phyloP scores from a whole-genome alignment of 1,140 invertebrate species.

The Stegodyphus mimosarum region DNA sequence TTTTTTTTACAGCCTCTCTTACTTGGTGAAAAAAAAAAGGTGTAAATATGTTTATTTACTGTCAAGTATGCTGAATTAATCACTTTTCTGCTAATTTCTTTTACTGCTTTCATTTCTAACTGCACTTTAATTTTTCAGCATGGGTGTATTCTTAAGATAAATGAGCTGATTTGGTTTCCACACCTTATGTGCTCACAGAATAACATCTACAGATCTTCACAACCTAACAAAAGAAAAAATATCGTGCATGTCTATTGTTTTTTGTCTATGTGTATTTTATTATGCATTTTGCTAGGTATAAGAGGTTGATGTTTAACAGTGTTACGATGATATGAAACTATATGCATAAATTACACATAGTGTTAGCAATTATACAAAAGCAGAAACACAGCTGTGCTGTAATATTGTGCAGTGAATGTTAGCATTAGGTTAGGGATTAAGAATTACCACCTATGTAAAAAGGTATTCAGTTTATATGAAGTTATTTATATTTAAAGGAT shows the following conservation, averaged over 20 bases:
- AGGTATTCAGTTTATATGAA: background rate
- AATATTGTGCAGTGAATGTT: conserved; percentile 43
- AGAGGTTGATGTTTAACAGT: conserved; percentile 47
- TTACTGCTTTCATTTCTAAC: too few relatives aligned
- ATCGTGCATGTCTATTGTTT: conserved; percentile 55
- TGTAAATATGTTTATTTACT: too few relatives aligned
- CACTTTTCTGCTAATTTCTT: too few relatives aligned
- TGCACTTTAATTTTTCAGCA: conserved; percentile 18
- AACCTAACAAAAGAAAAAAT: conserved; percentile 32
- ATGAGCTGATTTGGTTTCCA: conserved; percentile 21
- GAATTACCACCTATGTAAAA: conserved; percentile 4
- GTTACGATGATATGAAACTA: conserved; percentile 24
- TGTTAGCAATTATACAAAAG: conserved; percentile 18
- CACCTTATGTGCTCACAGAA: conserved; percentile 59
- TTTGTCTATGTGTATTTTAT: conserved; percentile 52
- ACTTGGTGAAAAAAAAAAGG: background rate
- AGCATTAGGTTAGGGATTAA: conserved; percentile 32
- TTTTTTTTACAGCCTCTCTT: background rate
- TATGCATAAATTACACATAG: conserved; percentile 39
- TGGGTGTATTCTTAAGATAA: conserved; percentile 56
- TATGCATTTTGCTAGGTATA: conserved; percentile 57
- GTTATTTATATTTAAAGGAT: conserved; percentile 17
- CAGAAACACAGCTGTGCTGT: conserved; percentile 24
- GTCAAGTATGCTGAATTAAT: too few relatives aligned
- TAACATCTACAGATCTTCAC: conserved; percentile 57